phyloP scores from a whole-genome alignment of 2,113 vertebrate species.

The Stigmatopora nigra region DNA sequence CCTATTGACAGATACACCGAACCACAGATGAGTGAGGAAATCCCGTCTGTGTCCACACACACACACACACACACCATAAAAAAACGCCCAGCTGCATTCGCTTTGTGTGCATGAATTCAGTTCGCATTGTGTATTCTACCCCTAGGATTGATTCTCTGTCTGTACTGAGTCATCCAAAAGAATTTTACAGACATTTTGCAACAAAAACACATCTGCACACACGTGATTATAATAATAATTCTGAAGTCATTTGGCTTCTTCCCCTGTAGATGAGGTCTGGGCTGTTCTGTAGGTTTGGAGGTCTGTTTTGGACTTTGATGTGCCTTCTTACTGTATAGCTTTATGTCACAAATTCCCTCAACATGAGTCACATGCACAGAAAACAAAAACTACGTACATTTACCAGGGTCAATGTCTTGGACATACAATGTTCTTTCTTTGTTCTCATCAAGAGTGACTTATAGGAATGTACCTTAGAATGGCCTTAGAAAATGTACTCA shows the following conservation, averaged over 20 bases:
- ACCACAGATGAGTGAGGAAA: constrained; percentile 67
- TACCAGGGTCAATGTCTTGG: background rate
- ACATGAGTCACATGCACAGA: constrained; percentile 9
- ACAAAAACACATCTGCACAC: constrained; percentile 26
- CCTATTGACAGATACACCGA: constrained; percentile 61
- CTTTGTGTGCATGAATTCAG: constrained; percentile 44
- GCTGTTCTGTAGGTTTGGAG: constrained; percentile 39
- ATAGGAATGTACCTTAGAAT: background rate
- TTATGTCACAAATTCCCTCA: constrained; percentile 23
- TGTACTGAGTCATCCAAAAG: constrained; percentile 58
- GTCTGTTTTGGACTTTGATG: constrained; percentile 29
- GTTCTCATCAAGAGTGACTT: background rate
- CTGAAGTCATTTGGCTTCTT: constrained; percentile 37
- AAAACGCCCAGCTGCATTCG: constrained; percentile 56
- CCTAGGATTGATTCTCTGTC: constrained; percentile 56
- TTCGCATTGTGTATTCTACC: constrained; percentile 51
- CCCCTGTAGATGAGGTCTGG: constrained; percentile 38
- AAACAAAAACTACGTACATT: background rate
- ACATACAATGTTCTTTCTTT: background rate
- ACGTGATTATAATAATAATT: constrained; percentile 30
- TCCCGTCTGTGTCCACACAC: constrained; percentile 58
- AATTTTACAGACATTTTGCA: constrained; percentile 47
- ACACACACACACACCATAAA: constrained; percentile 55
- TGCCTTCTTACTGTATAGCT: constrained; percentile 34
- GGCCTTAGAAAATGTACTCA: background rate